Evolutionary conservation across 2,797 vertebrate genomes (phyloP).

Genomic region (Lacerta bilineata): DNA sequence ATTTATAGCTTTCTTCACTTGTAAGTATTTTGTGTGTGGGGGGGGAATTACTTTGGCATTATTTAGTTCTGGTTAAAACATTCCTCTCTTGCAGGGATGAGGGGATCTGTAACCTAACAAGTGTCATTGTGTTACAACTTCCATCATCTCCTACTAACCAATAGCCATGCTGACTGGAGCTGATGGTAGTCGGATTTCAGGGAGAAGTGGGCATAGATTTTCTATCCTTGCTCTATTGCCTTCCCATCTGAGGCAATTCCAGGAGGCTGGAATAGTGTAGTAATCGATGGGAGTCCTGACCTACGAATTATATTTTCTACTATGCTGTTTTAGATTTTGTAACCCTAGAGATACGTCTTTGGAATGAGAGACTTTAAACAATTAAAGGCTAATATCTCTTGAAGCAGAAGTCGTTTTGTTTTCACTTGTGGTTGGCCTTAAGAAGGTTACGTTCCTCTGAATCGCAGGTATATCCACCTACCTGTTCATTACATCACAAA

Average conservation of each 20-base stretch:
- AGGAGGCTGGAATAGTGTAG: background rate
- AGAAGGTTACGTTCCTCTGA: slow-evolving; percentile 40
- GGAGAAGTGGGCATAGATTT: background rate
- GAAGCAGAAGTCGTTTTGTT: slow-evolving; percentile 71
- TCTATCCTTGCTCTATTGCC: background rate
- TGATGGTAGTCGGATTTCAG: background rate
- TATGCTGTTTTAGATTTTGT: background rate
- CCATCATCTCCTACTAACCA: too few relatives aligned
- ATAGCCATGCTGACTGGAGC: too few relatives aligned
- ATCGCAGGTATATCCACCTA: background rate
- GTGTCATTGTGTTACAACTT: too few relatives aligned
- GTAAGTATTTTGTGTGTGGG: background rate
- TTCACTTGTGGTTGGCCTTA: slow-evolving; percentile 41
- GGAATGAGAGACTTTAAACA: slow-evolving; percentile 50
- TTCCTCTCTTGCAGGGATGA: background rate
- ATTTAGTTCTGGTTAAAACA: background rate
- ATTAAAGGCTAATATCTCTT: slow-evolving; percentile 50
- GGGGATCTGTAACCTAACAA: too few relatives aligned
- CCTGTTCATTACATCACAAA: slow-evolving; percentile 22
- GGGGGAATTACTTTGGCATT: background rate
- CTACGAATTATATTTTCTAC: slow-evolving; percentile 42
- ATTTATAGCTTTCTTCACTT: background rate
- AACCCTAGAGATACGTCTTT: slow-evolving; percentile 18
- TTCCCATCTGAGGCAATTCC: background rate
- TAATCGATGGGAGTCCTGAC: slow-evolving; percentile 2